A percentile compares a stretch with the other conserved stretches of the same genome.
Evolutionary conservation across 2,797 vertebrate genomes (phyloP).

Genomic region (Sciurus vulgaris): DNA sequence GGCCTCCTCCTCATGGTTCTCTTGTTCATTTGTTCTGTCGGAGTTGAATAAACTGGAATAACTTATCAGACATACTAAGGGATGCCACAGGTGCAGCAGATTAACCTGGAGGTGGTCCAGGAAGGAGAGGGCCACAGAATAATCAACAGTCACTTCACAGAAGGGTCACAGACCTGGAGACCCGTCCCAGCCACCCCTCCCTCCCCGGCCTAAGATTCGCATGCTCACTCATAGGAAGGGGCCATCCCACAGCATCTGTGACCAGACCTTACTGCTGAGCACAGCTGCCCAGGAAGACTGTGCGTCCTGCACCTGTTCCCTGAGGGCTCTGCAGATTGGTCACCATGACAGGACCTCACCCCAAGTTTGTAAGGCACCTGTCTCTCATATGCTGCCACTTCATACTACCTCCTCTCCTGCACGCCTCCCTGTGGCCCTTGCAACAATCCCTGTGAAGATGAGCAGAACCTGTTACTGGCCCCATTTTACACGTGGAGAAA

Average conservation of each 20-base stretch:
- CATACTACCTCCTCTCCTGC: not conserved
- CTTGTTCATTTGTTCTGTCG: constrained; percentile 78
- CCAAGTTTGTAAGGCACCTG: not conserved
- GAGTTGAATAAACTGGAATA: constrained; percentile 89
- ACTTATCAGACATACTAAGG: constrained; percentile 89
- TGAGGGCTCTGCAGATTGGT: not conserved
- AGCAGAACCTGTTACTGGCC: not conserved
- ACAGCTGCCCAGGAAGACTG: not conserved
- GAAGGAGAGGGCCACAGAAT: constrained; percentile 82
- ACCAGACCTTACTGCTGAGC: not conserved
- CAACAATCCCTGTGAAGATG: not conserved
- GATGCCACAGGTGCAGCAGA: constrained; percentile 86
- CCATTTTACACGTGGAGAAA: not conserved
- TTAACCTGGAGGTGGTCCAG: constrained; percentile 83
- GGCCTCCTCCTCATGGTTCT: constrained; percentile 60
- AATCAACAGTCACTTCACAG: constrained; percentile 56
- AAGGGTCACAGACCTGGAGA: constrained; percentile 58
- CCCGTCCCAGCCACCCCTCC: not conserved
- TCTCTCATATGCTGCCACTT: not conserved
- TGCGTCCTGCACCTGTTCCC: not conserved
- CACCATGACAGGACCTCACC: not conserved
- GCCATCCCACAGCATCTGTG: not conserved
- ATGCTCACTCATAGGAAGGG: not conserved
- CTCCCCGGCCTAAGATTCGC: not conserved
- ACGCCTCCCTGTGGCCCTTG: not conserved